phyloP scores from a whole-genome alignment of 2,113 vertebrate species.

The Haemorhous mexicanus region DNA sequence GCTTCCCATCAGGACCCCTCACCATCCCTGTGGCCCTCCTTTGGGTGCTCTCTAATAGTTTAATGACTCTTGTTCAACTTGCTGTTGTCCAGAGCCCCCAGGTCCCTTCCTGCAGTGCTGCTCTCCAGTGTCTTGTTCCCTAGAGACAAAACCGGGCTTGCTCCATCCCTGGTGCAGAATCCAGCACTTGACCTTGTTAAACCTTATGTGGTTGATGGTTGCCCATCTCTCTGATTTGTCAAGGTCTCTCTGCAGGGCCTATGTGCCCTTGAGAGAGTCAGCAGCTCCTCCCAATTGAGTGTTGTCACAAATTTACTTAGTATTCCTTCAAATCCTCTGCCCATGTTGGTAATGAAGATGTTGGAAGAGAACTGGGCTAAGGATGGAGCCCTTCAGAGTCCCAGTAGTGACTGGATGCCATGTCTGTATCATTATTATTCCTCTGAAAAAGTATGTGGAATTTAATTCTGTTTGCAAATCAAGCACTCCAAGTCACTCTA shows the following conservation, averaged over 20 bases:
- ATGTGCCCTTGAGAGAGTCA: neutral
- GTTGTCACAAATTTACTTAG: neutral
- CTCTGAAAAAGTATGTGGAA: neutral
- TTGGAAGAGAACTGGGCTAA: neutral
- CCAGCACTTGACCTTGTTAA: neutral
- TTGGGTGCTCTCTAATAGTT: neutral
- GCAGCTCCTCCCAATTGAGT: neutral
- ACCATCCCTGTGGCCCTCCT: neutral
- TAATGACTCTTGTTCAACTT: neutral
- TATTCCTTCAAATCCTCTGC: neutral
- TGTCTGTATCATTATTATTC: neutral
- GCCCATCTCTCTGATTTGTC: neutral
- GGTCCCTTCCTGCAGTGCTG: neutral
- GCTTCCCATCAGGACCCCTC: neutral
- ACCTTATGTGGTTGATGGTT: neutral
- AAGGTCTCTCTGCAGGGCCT: neutral
- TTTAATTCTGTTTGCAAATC: neutral
- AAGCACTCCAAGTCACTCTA: neutral
- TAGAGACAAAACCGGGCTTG: neutral
- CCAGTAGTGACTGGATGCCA: too few relatives aligned
- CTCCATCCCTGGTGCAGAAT: neutral
- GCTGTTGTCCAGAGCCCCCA: too few relatives aligned
- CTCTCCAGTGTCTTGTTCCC: neutral
- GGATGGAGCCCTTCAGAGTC: rapidly evolving
- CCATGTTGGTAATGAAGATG: rapidly evolving